A percentile compares a stretch with the other conserved stretches of the same genome.
These are phyloP conservation scores for Dissostichus mawsoni DNA, from an alignment of 2,113 vertebrate species.

Conservation along the genomic window DNA sequence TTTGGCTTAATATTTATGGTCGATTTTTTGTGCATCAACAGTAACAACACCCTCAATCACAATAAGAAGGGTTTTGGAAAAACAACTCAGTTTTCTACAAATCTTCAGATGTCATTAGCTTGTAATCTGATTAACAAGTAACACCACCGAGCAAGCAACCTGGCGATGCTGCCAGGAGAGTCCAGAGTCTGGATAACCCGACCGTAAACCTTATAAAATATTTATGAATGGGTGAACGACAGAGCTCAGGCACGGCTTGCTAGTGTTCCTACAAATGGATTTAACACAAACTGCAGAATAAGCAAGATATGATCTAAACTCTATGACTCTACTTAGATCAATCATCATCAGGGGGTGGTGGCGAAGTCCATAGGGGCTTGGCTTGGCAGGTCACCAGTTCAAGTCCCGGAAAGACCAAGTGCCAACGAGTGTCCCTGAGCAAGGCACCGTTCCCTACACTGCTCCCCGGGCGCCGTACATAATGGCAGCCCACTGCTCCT, in stretches of 20 bases:
- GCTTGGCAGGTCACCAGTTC: too few species aligned
- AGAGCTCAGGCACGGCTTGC: conserved; percentile 6
- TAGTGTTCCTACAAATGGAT: neutral
- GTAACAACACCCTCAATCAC: neutral
- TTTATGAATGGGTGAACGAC: conserved; percentile 39
- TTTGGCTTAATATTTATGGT: too few species aligned
- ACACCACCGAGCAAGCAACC: neutral
- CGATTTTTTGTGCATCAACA: too few species aligned
- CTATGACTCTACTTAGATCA: neutral
- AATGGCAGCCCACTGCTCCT: too few species aligned
- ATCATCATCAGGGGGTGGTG: neutral
- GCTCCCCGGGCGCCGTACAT: too few species aligned
- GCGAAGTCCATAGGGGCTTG: too few species aligned
- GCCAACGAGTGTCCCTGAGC: too few species aligned
- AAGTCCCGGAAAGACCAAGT: too few species aligned
- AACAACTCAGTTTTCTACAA: neutral
- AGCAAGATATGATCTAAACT: neutral
- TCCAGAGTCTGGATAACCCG: conserved; percentile 21
- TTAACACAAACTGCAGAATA: neutral
- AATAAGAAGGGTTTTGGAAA: neutral
- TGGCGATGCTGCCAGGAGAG: conserved; percentile 23
- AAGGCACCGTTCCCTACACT: too few species aligned
- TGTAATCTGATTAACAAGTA: conserved; percentile 9
- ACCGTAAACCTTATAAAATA: conserved; percentile 48
- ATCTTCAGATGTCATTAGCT: neutral